These are phyloP conservation scores for Cervus canadensis DNA, from an alignment of 2,113 vertebrate genomes.

Conservation along the genomic window DNA sequence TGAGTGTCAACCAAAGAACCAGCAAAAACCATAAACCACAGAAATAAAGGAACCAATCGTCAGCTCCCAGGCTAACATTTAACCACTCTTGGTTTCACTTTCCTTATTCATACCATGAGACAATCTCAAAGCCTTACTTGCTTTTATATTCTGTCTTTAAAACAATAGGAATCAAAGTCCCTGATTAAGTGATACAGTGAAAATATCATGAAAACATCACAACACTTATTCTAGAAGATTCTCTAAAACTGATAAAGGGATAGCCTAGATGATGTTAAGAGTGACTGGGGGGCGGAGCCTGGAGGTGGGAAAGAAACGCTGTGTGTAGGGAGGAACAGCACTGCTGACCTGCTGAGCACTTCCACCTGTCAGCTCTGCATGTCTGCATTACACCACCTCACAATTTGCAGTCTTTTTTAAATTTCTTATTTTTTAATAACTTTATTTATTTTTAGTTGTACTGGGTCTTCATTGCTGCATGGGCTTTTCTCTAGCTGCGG, in stretches of 20 bases:
- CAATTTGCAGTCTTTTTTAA: neutral
- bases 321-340: neutral
- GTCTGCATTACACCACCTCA: neutral
- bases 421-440: neutral
- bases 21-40: neutral
- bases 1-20: neutral
- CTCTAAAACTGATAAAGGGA: neutral
- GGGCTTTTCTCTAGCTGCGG: neutral
- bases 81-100: neutral
- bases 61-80: neutral
- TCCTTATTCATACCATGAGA: neutral
- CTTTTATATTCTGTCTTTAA: neutral
- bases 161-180: neutral
- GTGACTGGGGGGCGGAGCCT: neutral
- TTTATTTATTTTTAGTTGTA: neutral
- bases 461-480: neutral
- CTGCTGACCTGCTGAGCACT: neutral
- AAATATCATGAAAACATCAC: neutral
- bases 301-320: neutral
- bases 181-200: neutral
- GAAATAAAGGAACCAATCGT: neutral
- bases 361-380: neutral
- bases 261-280: neutral
- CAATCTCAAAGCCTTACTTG: neutral
- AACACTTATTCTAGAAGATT: neutral